These are phyloP conservation scores for Macrosoma leucophasiata DNA, from an alignment of 2,888 invertebrate species.

Conservation along the genomic window DNA sequence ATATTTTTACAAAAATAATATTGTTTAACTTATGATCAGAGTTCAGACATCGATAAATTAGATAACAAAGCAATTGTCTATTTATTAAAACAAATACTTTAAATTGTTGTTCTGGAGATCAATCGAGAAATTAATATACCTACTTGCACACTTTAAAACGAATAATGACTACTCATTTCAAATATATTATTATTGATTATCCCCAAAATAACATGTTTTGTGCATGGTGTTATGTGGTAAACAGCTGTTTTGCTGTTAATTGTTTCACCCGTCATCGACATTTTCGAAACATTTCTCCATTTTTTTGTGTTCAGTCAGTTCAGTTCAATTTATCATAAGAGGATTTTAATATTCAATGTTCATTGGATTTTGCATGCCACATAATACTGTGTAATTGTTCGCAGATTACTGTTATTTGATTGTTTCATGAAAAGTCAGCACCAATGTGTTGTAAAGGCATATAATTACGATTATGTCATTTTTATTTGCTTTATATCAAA, in stretches of 20 bases:
- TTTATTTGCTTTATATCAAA: too few species aligned
- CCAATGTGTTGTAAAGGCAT: conserved; percentile 63
- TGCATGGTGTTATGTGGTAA: conserved; percentile 74
- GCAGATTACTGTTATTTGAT: conserved; percentile 53
- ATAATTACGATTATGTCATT: too few species aligned
- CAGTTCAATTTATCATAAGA: too few species aligned
- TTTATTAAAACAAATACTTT: conserved; percentile 5
- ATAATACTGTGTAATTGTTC: conserved; percentile 65
- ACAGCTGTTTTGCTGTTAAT: conserved; percentile 28
- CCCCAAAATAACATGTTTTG: conserved; percentile 31
- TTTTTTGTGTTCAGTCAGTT: too few species aligned
- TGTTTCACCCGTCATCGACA: too few species aligned
- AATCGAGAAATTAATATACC: conserved; percentile 4
- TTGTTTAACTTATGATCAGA: too few species aligned
- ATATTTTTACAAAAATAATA: too few species aligned
- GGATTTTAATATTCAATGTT: conserved; percentile 21
- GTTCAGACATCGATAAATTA: too few species aligned
- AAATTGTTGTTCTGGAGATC: conserved; percentile 25
- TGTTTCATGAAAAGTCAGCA: conserved; percentile 60
- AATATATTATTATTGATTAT: too few species aligned
- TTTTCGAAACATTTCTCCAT: too few species aligned
- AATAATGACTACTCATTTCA: not conserved
- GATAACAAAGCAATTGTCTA: conserved; percentile 26
- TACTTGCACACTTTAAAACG: conserved; percentile 8
- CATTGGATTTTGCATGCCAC: conserved; percentile 61